These are phyloP conservation scores for Pyrgus malvae DNA, from an alignment of 2,888 invertebrate genomes.

Conservation along the genomic window DNA sequence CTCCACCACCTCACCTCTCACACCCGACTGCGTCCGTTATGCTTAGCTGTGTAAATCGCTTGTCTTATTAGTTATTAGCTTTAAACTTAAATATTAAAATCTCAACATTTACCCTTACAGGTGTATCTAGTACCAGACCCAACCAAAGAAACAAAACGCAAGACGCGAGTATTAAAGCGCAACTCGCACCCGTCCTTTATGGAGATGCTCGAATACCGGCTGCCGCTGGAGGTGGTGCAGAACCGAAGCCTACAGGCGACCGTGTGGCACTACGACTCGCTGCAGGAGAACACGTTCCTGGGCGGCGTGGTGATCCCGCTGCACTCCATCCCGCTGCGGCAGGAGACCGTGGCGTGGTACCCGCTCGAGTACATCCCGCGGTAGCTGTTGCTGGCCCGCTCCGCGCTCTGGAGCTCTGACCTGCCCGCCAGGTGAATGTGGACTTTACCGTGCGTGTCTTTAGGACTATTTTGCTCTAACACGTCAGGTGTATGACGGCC, in stretches of 20 bases:
- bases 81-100: neutral
- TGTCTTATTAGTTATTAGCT: too few species aligned
- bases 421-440: neutral
- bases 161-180: conserved; percentile 95
- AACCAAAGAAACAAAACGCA: conserved; percentile 95
- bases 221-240: conserved; percentile 90
- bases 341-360: conserved; percentile 94
- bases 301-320: conserved; percentile 95
- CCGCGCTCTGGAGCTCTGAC: conserved; percentile 59
- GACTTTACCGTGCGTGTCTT: too few species aligned
- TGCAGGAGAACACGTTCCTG: conserved; percentile 96
- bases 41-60: neutral
- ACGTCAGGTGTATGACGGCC: too few species aligned
- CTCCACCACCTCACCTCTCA: too few species aligned
- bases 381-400: conserved; percentile 64
- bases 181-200: conserved; percentile 98
- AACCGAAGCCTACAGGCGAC: conserved; percentile 93
- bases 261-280: conserved; percentile 96
- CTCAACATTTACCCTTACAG: conserved; percentile 41
- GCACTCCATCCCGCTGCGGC: conserved; percentile 86
- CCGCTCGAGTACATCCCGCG: conserved; percentile 83
- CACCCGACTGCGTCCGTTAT: neutral
- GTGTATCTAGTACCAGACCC: conserved; percentile 95
- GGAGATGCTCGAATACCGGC: conserved; percentile 97
- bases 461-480: too few species aligned